phyloP scores from a whole-genome alignment of 2,888 invertebrate species.

The Barypeithes pellucidus region DNA sequence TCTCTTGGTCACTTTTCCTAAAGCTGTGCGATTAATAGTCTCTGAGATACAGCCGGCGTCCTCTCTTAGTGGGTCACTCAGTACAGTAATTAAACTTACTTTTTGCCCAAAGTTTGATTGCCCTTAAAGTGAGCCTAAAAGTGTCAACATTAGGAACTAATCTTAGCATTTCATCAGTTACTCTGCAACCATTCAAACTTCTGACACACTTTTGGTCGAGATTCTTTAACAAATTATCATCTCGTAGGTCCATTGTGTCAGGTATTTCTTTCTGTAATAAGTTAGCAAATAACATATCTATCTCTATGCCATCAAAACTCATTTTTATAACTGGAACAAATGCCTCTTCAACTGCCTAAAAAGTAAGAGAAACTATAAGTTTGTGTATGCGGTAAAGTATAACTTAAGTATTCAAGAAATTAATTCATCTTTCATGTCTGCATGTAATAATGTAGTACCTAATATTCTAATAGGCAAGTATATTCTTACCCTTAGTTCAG shows the following conservation, averaged over 20 bases:
- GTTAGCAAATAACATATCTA: conserved; percentile 97
- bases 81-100: conserved; percentile 79
- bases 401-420: no score
- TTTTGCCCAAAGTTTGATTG: conserved; percentile 99
- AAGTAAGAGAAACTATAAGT: conserved; percentile 14
- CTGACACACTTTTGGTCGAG: conserved; percentile 96
- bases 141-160: conserved; percentile 96
- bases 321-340: conserved; percentile 99
- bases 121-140: conserved; percentile 92
- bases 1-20: no score
- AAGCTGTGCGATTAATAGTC: no score
- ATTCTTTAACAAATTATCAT: conserved; percentile 93
- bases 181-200: conserved; percentile 97
- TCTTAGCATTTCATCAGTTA: conserved; percentile 97
- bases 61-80: no score
- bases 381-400: neutral
- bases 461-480: neutral
- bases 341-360: conserved; percentile 94
- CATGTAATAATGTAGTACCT: no score
- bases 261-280: conserved; percentile 96
- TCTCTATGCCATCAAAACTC: conserved; percentile 98
- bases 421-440: no score
- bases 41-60: no score
- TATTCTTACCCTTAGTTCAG: conserved; percentile 81
- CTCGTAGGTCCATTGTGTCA: conserved; percentile 89